Base-by-base conservation (phyloP, 2,113 vertebrate genomes). In the Gobiocypris rarus region DNA sequence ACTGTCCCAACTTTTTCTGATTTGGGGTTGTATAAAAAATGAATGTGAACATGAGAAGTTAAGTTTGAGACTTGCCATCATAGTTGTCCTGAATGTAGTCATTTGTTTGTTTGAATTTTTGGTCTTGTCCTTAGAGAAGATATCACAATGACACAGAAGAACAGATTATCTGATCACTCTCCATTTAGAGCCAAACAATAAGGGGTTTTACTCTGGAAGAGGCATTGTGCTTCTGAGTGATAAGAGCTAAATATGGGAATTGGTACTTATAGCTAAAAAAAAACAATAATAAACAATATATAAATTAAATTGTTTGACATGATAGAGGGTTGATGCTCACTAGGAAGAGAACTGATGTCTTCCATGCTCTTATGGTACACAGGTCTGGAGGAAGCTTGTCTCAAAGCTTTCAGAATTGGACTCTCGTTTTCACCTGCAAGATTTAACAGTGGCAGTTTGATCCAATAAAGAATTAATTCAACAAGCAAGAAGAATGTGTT, bases 331-430 rank as follows among this genome's bases (percentile, higher is more conserved):
- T 88, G 50, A 86, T 92, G 89, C 97, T 97, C 93, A 98, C 97
- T 95, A 95, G 96, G 94, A 81, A 92, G 90, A 83, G 93, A 92
- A 58, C 95, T 94, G 92, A 98, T 95, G 91, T 98, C 96, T 91
- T 97, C 95, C 90, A 99, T 92, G 93, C 97, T 98, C 95, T 97
- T 97, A 89, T 95, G 94, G 92, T 96, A 92, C 89, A 94, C 93
- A 78, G 95, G 95, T 89, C 95, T 94, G 88, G 93, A 86, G 89
- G 95, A 90, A 82, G 93, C 97, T 91, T 95, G 94, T 95, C 91
- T 94, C 93, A 98, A 85, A 75, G 95, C 95, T 91, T 93, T 95
- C 93, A 94, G 95, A 85, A 97, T 91, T 61, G 94, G 94, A 85
- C 94, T 94, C 71, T 94, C 93, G 50, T 92, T 93, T 94, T 95